phyloP scores from a whole-genome alignment of 2,113 vertebrate genomes.

The Scatophagus argus region DNA sequence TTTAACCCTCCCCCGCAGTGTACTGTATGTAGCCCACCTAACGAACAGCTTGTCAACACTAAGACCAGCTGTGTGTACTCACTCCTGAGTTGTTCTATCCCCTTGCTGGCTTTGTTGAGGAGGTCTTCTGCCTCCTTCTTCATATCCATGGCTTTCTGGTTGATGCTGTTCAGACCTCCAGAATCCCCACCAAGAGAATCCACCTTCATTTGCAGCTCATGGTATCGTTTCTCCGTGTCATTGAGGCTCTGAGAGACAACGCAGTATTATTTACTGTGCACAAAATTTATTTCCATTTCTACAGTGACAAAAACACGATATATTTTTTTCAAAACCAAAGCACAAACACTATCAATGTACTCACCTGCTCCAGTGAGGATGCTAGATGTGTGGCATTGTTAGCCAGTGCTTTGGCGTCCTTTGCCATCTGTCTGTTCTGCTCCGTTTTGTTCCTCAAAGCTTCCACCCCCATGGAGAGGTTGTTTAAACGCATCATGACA shows the following conservation, averaged over 20 bases:
- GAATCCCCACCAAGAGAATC: slow-evolving; percentile 63
- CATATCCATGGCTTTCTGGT: slow-evolving; percentile 75
- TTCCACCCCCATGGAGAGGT: slow-evolving; percentile 76
- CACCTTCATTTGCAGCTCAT: slow-evolving; percentile 80
- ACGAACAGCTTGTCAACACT: neutral
- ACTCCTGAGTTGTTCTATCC: slow-evolving; percentile 85
- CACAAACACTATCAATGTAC: neutral
- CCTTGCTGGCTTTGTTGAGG: slow-evolving; percentile 81
- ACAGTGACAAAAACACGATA: neutral
- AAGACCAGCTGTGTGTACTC: slow-evolving; percentile 37
- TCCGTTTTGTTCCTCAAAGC: slow-evolving; percentile 77
- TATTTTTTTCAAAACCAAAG: neutral
- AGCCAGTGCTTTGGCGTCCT: slow-evolving; percentile 75
- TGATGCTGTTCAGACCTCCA: slow-evolving; percentile 55
- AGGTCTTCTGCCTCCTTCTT: slow-evolving; percentile 84
- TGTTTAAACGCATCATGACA: slow-evolving; percentile 78
- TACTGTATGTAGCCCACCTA: too few relatives aligned
- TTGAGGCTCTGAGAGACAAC: slow-evolving; percentile 80
- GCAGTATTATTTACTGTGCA: neutral
- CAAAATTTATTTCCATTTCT: neutral
- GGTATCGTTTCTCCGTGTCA: slow-evolving; percentile 77
- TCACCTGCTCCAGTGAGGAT: slow-evolving; percentile 72
- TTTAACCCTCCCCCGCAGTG: too few relatives aligned
- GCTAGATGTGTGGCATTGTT: slow-evolving; percentile 75
- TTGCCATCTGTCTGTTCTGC: slow-evolving; percentile 76